Base-by-base conservation (phyloP, 2,888 invertebrate species). In the Operophtera brumata region DNA sequence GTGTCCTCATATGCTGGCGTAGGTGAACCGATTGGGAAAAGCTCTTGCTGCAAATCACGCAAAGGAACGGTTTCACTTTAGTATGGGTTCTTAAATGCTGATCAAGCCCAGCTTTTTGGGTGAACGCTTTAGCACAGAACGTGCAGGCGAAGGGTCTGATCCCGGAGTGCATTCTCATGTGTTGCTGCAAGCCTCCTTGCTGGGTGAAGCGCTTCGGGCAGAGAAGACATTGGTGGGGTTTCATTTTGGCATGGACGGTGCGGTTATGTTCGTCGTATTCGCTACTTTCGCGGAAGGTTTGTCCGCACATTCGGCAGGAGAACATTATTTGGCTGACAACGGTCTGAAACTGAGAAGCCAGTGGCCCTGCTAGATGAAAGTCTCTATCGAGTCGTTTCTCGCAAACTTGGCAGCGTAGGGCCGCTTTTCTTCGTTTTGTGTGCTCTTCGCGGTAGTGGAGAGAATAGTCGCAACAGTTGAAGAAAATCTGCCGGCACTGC, bases 11-110 rank as follows among this genome's bases (percentile, higher is more conserved):
- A 65, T 90, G 90, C 64, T 91, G 90, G 1, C 84, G 73, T 32
- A 91, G 71, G 55, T 90, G 90, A 1, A 90, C 89, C 0, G 90
- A 89, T 53, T 90, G 90, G 0, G 90, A 89, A 62, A 91, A 91
- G 42, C 84, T 80, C 57, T 88, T 89, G 56, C 73, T 77, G 58
- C 90, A 91, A 54, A 91, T 80, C 0, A 90, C 83, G 62, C 90
- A 91, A 54, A 80, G 83, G 58, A 87, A 90, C 0, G 90, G 90
- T 47, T 90, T 89, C 25, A 88, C 78, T 69, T 90, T 89, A 0
- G 89, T 89, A 49, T 90, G 90, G 1, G 86, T 90, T 6, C 90
- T 86, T 2, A 90, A 69, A 61, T 91, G 90, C 57, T 90, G 90
- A 47, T 90, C 90, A 32, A 91, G 65, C 1, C 90, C 90, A 0